Evolutionary conservation across 1,140 invertebrate species (phyloP).

Genomic region (Trinorchestia longiramus): DNA sequence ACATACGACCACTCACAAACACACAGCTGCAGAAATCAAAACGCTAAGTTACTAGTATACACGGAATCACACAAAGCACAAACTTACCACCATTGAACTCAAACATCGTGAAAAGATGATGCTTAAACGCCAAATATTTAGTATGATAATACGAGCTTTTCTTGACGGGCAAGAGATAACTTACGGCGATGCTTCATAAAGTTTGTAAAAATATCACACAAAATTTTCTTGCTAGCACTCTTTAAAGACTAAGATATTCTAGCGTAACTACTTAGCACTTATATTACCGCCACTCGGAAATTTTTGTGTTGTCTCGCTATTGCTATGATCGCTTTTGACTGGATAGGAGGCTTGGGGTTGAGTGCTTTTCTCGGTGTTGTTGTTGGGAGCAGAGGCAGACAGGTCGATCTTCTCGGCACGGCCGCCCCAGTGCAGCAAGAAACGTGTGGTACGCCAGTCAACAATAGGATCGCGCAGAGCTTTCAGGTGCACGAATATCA

Average conservation of each 20-base stretch:
- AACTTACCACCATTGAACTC: not conserved
- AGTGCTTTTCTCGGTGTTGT: not conserved
- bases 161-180: not conserved
- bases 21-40: not conserved
- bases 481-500: conserved; percentile 88
- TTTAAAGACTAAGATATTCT: conserved; percentile 41
- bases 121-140: not conserved
- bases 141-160: conserved; percentile 7
- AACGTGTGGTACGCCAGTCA: conserved; percentile 90
- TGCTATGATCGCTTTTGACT: not conserved
- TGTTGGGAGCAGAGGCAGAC: not conserved
- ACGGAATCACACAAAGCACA: not conserved
- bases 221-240: conserved; percentile 12
- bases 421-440: conserved; percentile 93
- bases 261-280: conserved; percentile 48
- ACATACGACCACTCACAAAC: not conserved
- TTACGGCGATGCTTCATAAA: conserved; percentile 50
- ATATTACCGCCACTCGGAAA: conserved; percentile 32
- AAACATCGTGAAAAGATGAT: not conserved
- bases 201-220: conserved; percentile 54
- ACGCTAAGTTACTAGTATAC: not conserved
- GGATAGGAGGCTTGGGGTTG: not conserved
- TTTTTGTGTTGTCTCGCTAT: not conserved
- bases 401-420: conserved; percentile 75
- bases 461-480: conserved; percentile 87